Conservation (phyloP, 2,888 invertebrate genomes). For the Boloria euphrosyne region DNA sequence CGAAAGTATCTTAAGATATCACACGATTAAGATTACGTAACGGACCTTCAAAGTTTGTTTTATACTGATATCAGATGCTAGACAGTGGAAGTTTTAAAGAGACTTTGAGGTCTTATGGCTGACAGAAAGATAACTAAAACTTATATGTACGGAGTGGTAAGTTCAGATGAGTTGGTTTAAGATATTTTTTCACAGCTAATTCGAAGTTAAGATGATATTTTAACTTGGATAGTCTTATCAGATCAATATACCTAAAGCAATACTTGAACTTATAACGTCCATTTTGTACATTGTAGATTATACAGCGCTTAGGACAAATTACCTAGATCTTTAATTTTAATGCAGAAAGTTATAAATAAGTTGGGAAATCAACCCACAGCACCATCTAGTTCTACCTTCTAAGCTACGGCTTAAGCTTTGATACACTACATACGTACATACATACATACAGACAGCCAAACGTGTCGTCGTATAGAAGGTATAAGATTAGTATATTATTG, state of each 20-base stretch:
- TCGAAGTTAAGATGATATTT: neutral
- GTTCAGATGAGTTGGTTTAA: conserved; percentile 7
- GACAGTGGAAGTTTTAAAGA: conserved; percentile 30
- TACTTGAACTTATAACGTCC: neutral
- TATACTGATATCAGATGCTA: conserved; percentile 35
- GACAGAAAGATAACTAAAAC: conserved; percentile 17
- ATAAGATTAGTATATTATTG: too few relatives aligned
- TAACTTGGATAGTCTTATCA: neutral
- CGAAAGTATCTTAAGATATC: conserved; percentile 39
- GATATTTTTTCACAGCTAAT: conserved; percentile 1
- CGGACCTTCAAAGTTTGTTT: conserved; percentile 32
- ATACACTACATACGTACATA: too few relatives aligned
- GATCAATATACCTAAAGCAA: neutral
- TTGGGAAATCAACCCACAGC: too few relatives aligned
- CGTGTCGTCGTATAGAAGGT: too few relatives aligned
- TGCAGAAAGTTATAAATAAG: too few relatives aligned
- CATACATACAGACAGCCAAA: too few relatives aligned
- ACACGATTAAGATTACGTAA: conserved; percentile 42
- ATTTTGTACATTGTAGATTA: too few relatives aligned
- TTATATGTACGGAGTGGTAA: conserved; percentile 14
- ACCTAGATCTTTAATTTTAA: too few relatives aligned
- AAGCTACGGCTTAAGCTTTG: too few relatives aligned
- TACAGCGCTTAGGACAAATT: too few relatives aligned
- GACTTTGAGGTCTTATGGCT: conserved; percentile 24
- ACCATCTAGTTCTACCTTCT: too few relatives aligned